Conservation (phyloP, 2,797 vertebrate genomes). For the Periophthalmus magnuspinnatus region DNA sequence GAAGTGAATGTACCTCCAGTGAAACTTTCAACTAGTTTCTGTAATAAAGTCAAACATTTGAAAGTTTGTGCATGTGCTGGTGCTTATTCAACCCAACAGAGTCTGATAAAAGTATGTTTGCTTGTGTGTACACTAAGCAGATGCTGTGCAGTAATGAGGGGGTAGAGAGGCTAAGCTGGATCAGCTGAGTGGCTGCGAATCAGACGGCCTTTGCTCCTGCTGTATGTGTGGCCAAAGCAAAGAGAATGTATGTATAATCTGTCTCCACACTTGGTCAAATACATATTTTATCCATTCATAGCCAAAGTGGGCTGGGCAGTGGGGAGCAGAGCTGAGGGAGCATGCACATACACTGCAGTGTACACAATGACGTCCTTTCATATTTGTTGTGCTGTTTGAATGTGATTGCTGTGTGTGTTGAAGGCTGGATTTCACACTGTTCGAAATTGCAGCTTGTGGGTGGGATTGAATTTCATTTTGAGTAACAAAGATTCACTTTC, state of each 20-base stretch:
- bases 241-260: constrained; percentile 9
- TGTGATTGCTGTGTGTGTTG: constrained; percentile 65
- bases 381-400: constrained; percentile 60
- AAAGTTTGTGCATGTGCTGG: constrained; percentile 45
- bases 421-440: constrained; percentile 52
- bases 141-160: constrained; percentile 62
- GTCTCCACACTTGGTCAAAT: constrained; percentile 21
- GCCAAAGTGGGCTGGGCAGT: constrained; percentile 44
- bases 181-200: constrained; percentile 62
- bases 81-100: constrained; percentile 39
- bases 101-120: constrained; percentile 19
- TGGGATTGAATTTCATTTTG: constrained; percentile 48
- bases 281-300: constrained; percentile 34
- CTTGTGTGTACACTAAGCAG: constrained; percentile 47
- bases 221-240: constrained; percentile 39
- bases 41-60: constrained; percentile 80
- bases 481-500: constrained; percentile 55
- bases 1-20: constrained; percentile 84
- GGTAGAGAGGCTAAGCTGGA: constrained; percentile 70
- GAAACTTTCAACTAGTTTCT: constrained; percentile 69
- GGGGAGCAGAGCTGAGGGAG: constrained; percentile 40
- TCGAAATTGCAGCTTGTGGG: constrained; percentile 54
- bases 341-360: constrained; percentile 35
- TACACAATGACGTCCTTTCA: constrained; percentile 74
- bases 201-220: constrained; percentile 34